Percentiles rank a stretch among this genome's conserved stretches.
Conservation (phyloP, 2,797 vertebrate species). For the Amblyraja radiata region DNA sequence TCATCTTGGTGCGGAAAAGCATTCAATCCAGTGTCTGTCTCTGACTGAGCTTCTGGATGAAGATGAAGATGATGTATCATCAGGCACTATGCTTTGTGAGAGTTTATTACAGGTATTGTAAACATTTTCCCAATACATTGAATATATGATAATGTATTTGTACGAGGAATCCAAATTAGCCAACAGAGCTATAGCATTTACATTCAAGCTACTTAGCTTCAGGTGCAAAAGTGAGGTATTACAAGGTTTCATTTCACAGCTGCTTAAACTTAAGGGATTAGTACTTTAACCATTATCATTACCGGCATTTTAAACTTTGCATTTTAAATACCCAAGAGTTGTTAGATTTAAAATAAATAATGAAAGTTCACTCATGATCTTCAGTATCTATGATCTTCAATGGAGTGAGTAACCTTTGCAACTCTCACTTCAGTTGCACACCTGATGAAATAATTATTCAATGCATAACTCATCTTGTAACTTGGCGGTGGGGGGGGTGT, state of each 20-base stretch:
- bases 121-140: background rate
- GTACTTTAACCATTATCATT: background rate
- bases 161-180: background rate
- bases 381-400: no score
- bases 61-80: constrained; percentile 47
- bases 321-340: background rate
- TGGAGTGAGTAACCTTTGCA: no score
- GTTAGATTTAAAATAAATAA: background rate
- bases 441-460: no score
- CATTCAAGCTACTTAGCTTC: background rate
- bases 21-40: constrained; percentile 38
- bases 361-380: background rate
- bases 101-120: constrained; percentile 75
- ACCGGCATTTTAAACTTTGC: background rate
- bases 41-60: constrained; percentile 62
- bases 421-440: no score
- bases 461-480: no score
- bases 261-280: background rate
- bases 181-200: background rate
- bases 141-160: background rate
- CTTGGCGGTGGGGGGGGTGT: no score
- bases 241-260: background rate
- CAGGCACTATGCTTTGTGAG: constrained; percentile 65
- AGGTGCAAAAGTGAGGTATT: background rate
- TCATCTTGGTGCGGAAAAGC: constrained; percentile 42